Conservation (phyloP, 2,113 vertebrate species). For the Speoplatyrhinus poulsoni region DNA sequence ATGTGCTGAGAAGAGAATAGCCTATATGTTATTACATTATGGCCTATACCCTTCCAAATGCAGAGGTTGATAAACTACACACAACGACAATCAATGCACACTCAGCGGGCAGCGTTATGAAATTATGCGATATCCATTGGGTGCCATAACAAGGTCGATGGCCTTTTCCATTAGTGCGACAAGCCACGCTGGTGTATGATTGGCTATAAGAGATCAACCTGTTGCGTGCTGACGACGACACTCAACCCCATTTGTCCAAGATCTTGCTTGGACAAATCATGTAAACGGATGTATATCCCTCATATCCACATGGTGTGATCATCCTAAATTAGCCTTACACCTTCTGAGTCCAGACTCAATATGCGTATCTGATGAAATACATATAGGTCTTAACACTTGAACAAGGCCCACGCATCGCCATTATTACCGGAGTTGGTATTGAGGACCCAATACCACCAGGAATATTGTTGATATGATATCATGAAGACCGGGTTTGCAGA, state of each 20-base stretch:
- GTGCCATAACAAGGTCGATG: constrained; percentile 69
- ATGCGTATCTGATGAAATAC: too few relatives aligned
- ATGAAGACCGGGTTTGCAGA: too few relatives aligned
- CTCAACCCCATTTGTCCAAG: not conserved
- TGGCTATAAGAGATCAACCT: constrained; percentile 50
- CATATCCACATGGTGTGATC: too few relatives aligned
- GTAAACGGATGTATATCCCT: too few relatives aligned
- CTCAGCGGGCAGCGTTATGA: constrained; percentile 66
- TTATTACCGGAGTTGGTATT: too few relatives aligned
- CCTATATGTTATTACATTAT: constrained; percentile 7
- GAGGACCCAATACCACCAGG: too few relatives aligned
- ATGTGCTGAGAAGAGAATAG: not conserved
- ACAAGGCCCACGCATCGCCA: too few relatives aligned
- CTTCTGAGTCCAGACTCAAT: too few relatives aligned
- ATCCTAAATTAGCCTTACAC: too few relatives aligned
- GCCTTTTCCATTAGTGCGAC: constrained; percentile 45
- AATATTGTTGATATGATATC: too few relatives aligned
- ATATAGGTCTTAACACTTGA: too few relatives aligned
- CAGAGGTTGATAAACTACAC: constrained; percentile 47
- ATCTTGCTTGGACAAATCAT: not conserved
- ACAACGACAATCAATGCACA: constrained; percentile 66
- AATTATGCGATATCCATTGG: constrained; percentile 69
- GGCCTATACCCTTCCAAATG: constrained; percentile 11
- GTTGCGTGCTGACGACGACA: constrained; percentile 52
- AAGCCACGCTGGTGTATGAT: constrained; percentile 65